Evolutionary conservation across 2,797 vertebrate genomes (phyloP), one percentile per base, ranked within the genome.

Genomic region (Brachyalestes nurse): DNA sequence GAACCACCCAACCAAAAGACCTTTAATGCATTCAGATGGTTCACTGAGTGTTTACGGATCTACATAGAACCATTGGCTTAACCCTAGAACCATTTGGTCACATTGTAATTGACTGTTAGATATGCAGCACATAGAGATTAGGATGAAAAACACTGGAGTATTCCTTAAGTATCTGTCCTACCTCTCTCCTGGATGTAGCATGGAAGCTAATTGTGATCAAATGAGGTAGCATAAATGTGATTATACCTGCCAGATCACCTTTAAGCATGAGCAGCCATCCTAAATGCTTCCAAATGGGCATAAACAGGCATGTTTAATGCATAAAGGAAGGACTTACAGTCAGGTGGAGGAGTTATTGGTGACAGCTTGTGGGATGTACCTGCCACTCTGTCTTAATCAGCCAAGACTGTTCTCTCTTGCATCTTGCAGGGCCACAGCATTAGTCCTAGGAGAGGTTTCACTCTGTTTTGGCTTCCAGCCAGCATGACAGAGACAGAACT

Each of bases 241-340:
- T 45, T 66, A 66, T 66, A 45, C 47, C 23, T 72, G 47, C 49
- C 69, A 28, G 28, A 53, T 72, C 23, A 53, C 70, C 16, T 72
- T 72, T 55, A 72, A 72, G 51, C 70, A 72, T 53, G 47, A 19
- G 14, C 23, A 71, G 45, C 23, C 69, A 53, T 51, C 47, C 69
- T 71, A 6, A 34, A 23, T 51, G 2, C 47, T 17, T 21, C 47
- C 69, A 25, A 71, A 71, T 71, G 69, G 47, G 70, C 55, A 72
- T 55, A 72, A 72, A 72, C 49, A 34, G 70, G 49, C 51, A 34
- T 38, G 70, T 34, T 72, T 53, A 53, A 72, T 72, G 70, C 70
- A 72, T n/a, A 55, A 72, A 53, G 49, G 69, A 28, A 45, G 17
- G 9, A n/a, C 65, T 42, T 70, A 49, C 19, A 25, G 17, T 51